Conservation (phyloP, 2,113 vertebrate species). For the Carassius gibelio region DNA sequence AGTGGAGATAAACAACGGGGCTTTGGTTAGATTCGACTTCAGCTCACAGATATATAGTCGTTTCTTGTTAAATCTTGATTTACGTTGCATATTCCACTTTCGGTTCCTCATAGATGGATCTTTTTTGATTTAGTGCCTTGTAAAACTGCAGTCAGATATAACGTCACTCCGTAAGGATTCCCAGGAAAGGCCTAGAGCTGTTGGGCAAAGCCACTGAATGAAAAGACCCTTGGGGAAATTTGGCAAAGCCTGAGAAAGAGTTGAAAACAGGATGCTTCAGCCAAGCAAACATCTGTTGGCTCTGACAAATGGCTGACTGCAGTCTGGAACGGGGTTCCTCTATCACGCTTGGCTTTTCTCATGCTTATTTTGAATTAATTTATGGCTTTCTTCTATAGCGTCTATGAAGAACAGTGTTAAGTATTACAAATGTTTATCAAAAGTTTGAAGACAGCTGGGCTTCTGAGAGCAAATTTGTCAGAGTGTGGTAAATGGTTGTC, state of each 20-base stretch:
- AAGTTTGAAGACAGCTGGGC: not conserved
- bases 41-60: not conserved
- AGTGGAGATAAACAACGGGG: not conserved
- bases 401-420: constrained; percentile 1
- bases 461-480: not conserved
- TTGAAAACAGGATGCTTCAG: constrained; percentile 58
- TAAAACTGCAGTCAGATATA: too few species aligned
- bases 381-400: not conserved
- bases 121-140: too few species aligned
- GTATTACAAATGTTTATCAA: not conserved
- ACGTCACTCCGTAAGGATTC: too few species aligned
- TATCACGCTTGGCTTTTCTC: not conserved
- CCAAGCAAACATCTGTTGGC: constrained; percentile 68
- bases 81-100: not conserved
- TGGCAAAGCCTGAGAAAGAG: constrained; percentile 52
- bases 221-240: constrained; percentile 38
- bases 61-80: constrained; percentile 31
- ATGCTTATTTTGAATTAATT: constrained; percentile 16
- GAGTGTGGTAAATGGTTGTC: not conserved
- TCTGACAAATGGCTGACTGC: constrained; percentile 56
- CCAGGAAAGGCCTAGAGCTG: constrained; percentile 19
- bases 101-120: too few species aligned
- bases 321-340: constrained; percentile 17
- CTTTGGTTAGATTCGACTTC: too few species aligned
- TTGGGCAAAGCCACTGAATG: constrained; percentile 52